phyloP scores from a whole-genome alignment of 2,888 invertebrate species.

The Scrobipalpa costella region DNA sequence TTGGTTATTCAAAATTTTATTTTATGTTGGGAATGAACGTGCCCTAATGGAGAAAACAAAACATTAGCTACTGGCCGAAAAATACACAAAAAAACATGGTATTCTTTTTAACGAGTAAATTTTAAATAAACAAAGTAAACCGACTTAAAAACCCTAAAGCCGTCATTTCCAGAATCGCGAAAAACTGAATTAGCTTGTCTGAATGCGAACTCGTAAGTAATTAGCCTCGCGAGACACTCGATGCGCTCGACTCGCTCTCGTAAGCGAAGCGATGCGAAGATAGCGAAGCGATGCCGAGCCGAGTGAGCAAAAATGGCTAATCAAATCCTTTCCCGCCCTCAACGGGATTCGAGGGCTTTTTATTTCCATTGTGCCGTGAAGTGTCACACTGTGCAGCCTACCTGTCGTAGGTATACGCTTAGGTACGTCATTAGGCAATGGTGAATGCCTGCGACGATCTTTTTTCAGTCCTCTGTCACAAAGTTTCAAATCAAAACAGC shows the following conservation, averaged over 20 bases:
- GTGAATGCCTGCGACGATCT: background rate
- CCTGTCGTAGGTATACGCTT: constrained; percentile 14
- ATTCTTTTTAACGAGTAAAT: background rate
- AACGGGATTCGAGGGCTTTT: constrained; percentile 70
- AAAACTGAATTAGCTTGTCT: constrained; percentile 74
- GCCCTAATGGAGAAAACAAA: background rate
- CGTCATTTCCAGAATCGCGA: constrained; percentile 68
- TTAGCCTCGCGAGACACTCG: constrained; percentile 79
- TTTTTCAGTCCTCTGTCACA: background rate
- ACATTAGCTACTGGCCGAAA: background rate
- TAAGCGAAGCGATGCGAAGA: constrained; percentile 76
- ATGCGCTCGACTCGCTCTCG: constrained; percentile 68
- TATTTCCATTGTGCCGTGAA: constrained; percentile 76
- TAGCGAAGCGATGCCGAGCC: constrained; percentile 66
- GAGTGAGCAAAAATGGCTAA: constrained; percentile 77
- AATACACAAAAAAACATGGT: background rate
- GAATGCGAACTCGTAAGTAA: constrained; percentile 79
- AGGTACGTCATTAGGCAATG: constrained; percentile 18
- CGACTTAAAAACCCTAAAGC: constrained; percentile 33
- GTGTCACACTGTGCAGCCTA: constrained; percentile 57
- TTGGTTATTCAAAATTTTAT: too few species aligned
- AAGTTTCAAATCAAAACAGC: background rate
- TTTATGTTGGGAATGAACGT: too few species aligned
- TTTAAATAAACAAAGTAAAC: background rate
- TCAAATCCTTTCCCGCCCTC: constrained; percentile 78